Percentiles rank a stretch among this genome's conserved stretches.
phyloP scores from a whole-genome alignment of 2,888 invertebrate genomes.

The Epinotia bilunana region DNA sequence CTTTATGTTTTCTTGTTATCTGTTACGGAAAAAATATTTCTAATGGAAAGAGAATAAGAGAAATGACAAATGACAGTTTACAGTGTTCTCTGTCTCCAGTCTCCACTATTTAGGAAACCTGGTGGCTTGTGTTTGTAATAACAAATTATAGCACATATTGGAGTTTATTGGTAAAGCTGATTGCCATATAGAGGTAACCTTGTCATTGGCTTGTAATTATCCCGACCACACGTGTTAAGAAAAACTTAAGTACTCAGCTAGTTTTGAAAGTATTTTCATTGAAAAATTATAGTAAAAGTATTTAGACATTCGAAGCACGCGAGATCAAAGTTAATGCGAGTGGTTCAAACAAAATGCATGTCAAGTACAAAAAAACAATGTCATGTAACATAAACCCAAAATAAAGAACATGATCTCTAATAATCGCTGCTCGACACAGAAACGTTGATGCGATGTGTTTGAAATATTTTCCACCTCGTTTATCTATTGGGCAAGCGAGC shows the following conservation, averaged over 20 bases:
- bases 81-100: neutral
- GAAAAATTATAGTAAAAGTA: constrained; percentile 1
- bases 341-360: constrained; percentile 23
- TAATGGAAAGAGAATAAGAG: neutral
- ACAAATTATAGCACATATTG: neutral
- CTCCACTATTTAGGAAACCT: neutral
- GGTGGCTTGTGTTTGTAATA: neutral
- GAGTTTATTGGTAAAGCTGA: neutral
- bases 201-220: neutral
- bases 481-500: constrained; percentile 71
- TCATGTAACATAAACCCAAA: constrained; percentile 63
- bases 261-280: constrained; percentile 2
- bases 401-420: constrained; percentile 67
- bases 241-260: too few relatives aligned
- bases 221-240: neutral
- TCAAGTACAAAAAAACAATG: constrained; percentile 35
- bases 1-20: constrained; percentile 3
- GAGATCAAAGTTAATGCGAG: constrained; percentile 16
- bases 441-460: constrained; percentile 58
- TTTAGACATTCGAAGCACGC: neutral
- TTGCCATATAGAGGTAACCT: neutral
- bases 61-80: neutral
- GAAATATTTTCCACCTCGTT: constrained; percentile 64
- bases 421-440: constrained; percentile 65
- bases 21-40: constrained; percentile 12